Evolutionary conservation across 2,797 vertebrate species (phyloP), one percentile per base, ranked within the genome.

Genomic region (Thamnophis elegans): DNA sequence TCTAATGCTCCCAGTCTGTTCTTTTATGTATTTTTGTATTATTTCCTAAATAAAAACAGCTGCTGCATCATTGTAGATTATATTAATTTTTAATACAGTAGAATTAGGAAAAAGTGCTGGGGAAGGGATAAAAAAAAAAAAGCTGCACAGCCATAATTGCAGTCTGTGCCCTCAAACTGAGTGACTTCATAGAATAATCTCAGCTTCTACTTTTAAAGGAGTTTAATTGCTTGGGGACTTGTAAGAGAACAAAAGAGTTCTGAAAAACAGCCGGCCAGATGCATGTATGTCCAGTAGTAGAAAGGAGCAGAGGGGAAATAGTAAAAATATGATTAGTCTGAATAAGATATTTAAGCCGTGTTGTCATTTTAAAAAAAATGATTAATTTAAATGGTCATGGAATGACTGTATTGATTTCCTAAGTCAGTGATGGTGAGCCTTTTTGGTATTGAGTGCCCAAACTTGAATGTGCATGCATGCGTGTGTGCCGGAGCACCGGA

Each of bases 81-180:
- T 36, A 47, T 78, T n/a, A 20, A 86, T 59, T 62, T 87, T 78
- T 85, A 56, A 92, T 47, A 42, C 1, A 53, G 18, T 87, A 28
- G 78, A 89, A 89, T 90, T 62, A 91, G 92, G 65, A 91, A 25
- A 22, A n/a, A 92, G 32, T 82, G 92, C 85, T 22, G 36, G 25
- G 58, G 73, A 42, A 25, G 5, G 32, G 25, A 32, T 60, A 22
- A 22, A 53, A 36, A 36, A 68, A 73, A 58, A 65, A 1, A 3
- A 28, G 85, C 28, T 47, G 26, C 25, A 16, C 18, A 26, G 4
- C 53, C 36, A 1, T 54, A n/a, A 68, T 65, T 53, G 32, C 47
- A 14, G 51, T 28, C 5, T 56, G 28, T 89, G 55, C 56, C 20
- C 42, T n/a, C 2, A 26, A 56, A 22, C 2, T 25, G 26, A 68